phyloP scores from a whole-genome alignment of 2,888 invertebrate species.

The Acrobasis suavella region DNA sequence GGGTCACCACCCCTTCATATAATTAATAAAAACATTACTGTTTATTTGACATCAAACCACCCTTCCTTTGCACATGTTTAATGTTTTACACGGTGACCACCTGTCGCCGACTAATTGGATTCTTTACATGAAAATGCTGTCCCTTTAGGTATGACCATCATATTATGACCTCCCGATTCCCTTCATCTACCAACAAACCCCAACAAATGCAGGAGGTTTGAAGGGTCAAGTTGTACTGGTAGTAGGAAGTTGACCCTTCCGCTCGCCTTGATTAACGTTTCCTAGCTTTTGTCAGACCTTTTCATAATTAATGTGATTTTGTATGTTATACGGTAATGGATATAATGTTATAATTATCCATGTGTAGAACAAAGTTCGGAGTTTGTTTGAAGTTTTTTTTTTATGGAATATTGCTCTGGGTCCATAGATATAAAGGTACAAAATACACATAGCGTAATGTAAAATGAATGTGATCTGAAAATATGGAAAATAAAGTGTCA shows the following conservation, averaged over 20 bases:
- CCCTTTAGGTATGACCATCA: slow-evolving; percentile 51
- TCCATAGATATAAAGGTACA: too few relatives aligned
- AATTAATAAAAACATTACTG: slow-evolving; percentile 32
- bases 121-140: slow-evolving; percentile 66
- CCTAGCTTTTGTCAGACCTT: slow-evolving; percentile 53
- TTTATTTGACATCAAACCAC: slow-evolving; percentile 45
- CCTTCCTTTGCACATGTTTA: slow-evolving; percentile 49
- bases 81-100: slow-evolving; percentile 52
- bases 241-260: slow-evolving; percentile 52
- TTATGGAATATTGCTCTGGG: too few relatives aligned
- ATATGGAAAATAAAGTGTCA: too few relatives aligned
- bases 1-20: too few relatives aligned
- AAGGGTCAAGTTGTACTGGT: slow-evolving; percentile 46
- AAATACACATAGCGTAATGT: too few relatives aligned
- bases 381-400: not conserved
- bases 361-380: not conserved
- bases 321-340: slow-evolving; percentile 25
- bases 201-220: slow-evolving; percentile 33
- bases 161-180: slow-evolving; percentile 40
- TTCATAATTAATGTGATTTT: slow-evolving; percentile 55
- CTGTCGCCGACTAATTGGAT: slow-evolving; percentile 71
- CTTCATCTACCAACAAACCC: slow-evolving; percentile 30
- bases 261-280: slow-evolving; percentile 63
- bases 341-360: slow-evolving; percentile 4
- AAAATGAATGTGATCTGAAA: too few relatives aligned